Evolutionary conservation across 2,797 vertebrate genomes (phyloP).

Genomic region (Todus mexicanus): DNA sequence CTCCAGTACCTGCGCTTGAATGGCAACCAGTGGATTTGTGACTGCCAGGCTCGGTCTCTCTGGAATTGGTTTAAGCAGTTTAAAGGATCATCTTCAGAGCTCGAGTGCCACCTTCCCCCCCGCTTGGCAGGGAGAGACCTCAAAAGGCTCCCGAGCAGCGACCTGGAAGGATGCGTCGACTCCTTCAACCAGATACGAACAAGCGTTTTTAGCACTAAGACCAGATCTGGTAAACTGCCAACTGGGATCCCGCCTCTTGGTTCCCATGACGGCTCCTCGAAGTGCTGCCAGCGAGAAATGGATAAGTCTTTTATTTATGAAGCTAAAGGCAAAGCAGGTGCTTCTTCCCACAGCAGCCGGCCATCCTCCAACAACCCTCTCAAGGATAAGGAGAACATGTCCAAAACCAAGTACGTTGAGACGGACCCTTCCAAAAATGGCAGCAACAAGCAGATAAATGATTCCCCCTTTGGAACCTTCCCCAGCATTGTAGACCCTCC

Average conservation of each 20-base stretch:
- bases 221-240: conserved; percentile 79
- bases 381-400: conserved; percentile 93
- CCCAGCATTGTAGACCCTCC: conserved; percentile 88
- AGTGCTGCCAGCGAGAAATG: conserved; percentile 89
- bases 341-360: conserved; percentile 83
- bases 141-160: conserved; percentile 83
- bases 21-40: conserved; percentile 97
- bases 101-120: conserved; percentile 87
- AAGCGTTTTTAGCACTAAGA: conserved; percentile 83
- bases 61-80: conserved; percentile 98
- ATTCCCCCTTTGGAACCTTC: conserved; percentile 92
- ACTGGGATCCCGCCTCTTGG: conserved; percentile 77
- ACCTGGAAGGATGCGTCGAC: conserved; percentile 89
- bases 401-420: conserved; percentile 86
- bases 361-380: conserved; percentile 86
- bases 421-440: conserved; percentile 85
- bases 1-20: conserved; percentile 96
- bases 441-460: conserved; percentile 89
- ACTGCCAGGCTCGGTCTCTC: conserved; percentile 91
- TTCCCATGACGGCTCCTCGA: conserved; percentile 73
- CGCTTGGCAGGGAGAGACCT: conserved; percentile 87
- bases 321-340: conserved; percentile 81
- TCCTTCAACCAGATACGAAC: conserved; percentile 81
- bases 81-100: conserved; percentile 93
- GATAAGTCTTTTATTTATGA: conserved; percentile 93